These are phyloP conservation scores for Macrobrachium nipponense DNA, from an alignment of 1,140 invertebrate species.

Conservation along the genomic window DNA sequence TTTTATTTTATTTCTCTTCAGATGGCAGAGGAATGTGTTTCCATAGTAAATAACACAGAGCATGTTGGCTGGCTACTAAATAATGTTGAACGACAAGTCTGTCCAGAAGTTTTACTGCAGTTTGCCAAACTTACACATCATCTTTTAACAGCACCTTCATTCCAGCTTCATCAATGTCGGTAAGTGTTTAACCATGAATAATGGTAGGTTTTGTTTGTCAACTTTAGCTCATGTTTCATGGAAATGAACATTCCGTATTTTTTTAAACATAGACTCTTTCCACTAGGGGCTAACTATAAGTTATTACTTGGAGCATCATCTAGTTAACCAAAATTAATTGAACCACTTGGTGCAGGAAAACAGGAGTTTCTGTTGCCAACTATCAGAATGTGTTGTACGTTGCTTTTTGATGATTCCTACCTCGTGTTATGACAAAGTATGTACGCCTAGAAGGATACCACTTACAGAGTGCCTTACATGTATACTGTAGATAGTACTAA, in stretches of 20 bases:
- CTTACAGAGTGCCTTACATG: no score
- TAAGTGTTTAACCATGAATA: neutral
- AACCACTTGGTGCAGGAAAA: no score
- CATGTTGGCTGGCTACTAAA: slow-evolving; percentile 61
- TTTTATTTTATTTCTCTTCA: neutral
- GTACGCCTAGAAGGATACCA: no score
- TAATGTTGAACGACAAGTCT: slow-evolving; percentile 55
- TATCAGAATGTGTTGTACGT: no score
- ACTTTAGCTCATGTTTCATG: neutral
- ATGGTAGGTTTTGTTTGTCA: neutral
- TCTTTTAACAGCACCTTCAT: slow-evolving; percentile 57
- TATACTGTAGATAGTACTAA: no score
- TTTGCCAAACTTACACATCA: slow-evolving; percentile 57
- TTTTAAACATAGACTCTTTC: neutral
- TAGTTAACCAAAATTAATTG: no score
- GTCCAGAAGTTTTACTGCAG: slow-evolving; percentile 54
- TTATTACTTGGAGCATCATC: no score
- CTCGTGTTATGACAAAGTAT: no score
- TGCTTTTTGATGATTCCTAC: no score
- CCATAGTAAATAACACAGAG: slow-evolving; percentile 58
- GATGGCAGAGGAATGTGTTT: slow-evolving; percentile 57
- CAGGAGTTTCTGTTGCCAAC: no score
- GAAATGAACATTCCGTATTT: neutral
- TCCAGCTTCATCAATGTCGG: slow-evolving; percentile 60
- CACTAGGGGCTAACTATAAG: no score